Percentiles rank a stretch among this genome's conserved stretches.
phyloP scores from a whole-genome alignment of 2,888 invertebrate species.

The Dioctria rufipes region DNA sequence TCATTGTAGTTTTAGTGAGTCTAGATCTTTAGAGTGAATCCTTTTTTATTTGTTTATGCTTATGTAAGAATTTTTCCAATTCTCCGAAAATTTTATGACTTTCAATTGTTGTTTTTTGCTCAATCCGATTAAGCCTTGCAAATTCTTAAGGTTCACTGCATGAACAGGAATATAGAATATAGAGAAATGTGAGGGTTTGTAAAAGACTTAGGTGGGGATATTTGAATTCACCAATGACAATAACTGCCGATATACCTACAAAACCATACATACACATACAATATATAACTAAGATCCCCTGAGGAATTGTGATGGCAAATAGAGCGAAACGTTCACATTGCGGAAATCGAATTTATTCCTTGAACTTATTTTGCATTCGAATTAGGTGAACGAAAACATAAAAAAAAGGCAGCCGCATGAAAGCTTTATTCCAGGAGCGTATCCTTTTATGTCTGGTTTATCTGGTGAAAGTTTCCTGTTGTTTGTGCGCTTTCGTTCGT shows the following conservation, averaged over 20 bases:
- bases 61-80: not conserved
- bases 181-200: too few species aligned
- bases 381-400: conserved; percentile 45
- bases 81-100: not conserved
- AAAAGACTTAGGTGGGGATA: not conserved
- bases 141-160: not conserved
- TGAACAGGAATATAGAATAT: not conserved
- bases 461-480: conserved; percentile 29
- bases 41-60: not conserved
- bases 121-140: not conserved
- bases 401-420: conserved; percentile 40
- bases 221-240: not conserved
- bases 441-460: conserved; percentile 42
- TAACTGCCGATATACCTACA: not conserved
- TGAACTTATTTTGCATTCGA: conserved; percentile 54
- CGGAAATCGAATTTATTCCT: conserved; percentile 54
- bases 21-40: not conserved
- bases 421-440: conserved; percentile 36
- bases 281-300: conserved; percentile 10
- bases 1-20: too few species aligned
- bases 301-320: conserved; percentile 45
- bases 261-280: not conserved
- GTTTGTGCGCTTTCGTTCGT: conserved; percentile 2
- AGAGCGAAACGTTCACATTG: conserved; percentile 53
- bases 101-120: not conserved